Conservation (phyloP, 2,113 vertebrate genomes). For the Mionectes macconnelli region DNA sequence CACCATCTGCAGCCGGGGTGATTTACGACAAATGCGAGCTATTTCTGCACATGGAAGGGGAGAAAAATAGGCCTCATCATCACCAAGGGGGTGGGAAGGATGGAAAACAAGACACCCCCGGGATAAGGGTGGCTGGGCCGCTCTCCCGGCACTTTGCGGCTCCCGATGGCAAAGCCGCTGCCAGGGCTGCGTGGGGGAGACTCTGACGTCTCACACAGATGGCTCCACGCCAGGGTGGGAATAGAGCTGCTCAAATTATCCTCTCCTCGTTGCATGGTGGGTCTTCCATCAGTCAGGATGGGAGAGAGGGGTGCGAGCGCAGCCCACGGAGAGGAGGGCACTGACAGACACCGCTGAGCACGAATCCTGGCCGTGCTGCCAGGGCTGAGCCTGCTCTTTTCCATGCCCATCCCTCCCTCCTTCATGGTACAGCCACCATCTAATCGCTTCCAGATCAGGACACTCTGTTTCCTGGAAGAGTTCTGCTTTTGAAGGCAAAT, state of each 20-base stretch:
- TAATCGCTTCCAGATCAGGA: background rate
- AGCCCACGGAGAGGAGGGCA: background rate
- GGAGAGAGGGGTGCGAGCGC: background rate
- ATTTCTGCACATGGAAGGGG: constrained; percentile 40
- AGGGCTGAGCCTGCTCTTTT: background rate
- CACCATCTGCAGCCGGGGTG: constrained; percentile 48
- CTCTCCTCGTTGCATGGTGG: rapidly evolving
- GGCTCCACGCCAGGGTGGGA: background rate
- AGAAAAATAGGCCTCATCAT: constrained; percentile 37
- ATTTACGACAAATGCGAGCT: constrained; percentile 36
- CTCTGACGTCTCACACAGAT: background rate
- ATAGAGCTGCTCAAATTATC: background rate
- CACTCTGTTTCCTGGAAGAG: background rate
- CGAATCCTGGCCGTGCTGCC: rapidly evolving
- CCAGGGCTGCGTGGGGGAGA: background rate
- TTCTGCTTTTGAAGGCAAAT: background rate
- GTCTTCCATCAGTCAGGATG: background rate
- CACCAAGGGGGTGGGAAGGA: background rate
- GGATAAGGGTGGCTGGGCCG: background rate
- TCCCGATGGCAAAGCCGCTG: background rate
- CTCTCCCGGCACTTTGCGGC: background rate
- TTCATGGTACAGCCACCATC: rapidly evolving
- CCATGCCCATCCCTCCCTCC: background rate
- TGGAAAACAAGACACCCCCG: constrained; percentile 4
- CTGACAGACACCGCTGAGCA: rapidly evolving